Base-by-base conservation (phyloP, 1,140 invertebrate genomes). In the Drosophila lacertosa region DNA sequence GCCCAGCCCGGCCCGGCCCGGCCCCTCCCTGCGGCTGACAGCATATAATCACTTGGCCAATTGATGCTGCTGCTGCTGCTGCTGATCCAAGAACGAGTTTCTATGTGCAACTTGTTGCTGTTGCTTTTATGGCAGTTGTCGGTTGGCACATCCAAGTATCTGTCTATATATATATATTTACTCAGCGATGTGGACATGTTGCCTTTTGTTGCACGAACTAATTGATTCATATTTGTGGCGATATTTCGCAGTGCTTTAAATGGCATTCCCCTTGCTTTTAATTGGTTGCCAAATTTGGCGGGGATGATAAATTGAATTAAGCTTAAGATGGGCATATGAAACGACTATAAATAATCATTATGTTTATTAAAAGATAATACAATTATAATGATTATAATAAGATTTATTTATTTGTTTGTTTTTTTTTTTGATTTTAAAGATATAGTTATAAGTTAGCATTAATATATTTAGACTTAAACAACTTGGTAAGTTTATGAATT, bases 141-240 rank as follows among this genome's bases (percentile, higher is more conserved):
- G 32, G 45, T 63, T 51, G 59, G 37, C 59, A 65, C 51, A 65
- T 64, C 42, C 18, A 69, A 22, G 15, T 57, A 64, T 60, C 15
- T 66, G 10, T 47, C 24, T 33, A 22, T 45, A 15, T 35, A 16
- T 26, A 32, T 57, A 26, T 47, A 24, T 54, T n/a, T 37, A 15
- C n/a, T 18, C 7, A 42, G 13, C 4, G 11, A 37, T 60, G 67
- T 29, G 51, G 42, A 77, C 64, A 69, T 69, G 64, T 82, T 86
- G 82, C 77, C 81, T 86, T 84, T 84, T 86, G 80, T 76, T 86
- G 81, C 73, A 77, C 66, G 55, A 86, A 77, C 80, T 82, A 86
- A 86, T 86, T 86, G 77, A 88, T 86, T 86, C 77, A 86, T 86
- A 86, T 86, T 86, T 86, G 80, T 47, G 82, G 42, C 68, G 48